Conservation (phyloP, 2,797 vertebrate genomes). For the Eurystomus glaucurus region DNA sequence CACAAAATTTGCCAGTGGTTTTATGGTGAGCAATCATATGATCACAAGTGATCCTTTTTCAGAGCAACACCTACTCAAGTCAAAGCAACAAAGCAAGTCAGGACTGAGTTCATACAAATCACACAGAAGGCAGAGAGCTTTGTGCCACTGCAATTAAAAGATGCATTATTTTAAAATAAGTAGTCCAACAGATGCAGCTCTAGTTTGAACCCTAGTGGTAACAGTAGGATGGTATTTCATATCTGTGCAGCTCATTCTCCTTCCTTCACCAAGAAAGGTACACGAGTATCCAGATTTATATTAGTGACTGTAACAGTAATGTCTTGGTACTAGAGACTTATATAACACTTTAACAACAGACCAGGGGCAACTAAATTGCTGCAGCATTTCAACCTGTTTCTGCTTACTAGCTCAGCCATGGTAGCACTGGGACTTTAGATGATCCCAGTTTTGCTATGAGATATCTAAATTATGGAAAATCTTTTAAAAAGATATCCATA, state of each 20-base stretch:
- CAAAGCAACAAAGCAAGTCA: not conserved
- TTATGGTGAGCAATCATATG: not conserved
- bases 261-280: not conserved
- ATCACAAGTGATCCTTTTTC: not conserved
- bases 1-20: not conserved
- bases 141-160: not conserved
- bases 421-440: not conserved
- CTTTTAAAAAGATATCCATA: too few species aligned
- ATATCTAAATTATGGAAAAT: too few species aligned
- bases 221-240: not conserved
- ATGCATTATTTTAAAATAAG: not conserved
- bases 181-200: not conserved
- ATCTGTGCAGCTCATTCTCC: not conserved
- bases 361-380: not conserved
- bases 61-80: not conserved
- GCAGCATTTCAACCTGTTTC: not conserved
- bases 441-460: not conserved
- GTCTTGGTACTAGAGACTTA: not conserved
- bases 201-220: not conserved
- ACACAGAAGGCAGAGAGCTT: not conserved
- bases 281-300: not conserved
- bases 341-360: rapidly evolving
- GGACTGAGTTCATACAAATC: not conserved
- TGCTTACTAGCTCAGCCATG: not conserved
- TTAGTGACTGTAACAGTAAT: not conserved